Evolutionary conservation across 2,797 vertebrate genomes (phyloP).

Genomic region (Coregonus sp.): DNA sequence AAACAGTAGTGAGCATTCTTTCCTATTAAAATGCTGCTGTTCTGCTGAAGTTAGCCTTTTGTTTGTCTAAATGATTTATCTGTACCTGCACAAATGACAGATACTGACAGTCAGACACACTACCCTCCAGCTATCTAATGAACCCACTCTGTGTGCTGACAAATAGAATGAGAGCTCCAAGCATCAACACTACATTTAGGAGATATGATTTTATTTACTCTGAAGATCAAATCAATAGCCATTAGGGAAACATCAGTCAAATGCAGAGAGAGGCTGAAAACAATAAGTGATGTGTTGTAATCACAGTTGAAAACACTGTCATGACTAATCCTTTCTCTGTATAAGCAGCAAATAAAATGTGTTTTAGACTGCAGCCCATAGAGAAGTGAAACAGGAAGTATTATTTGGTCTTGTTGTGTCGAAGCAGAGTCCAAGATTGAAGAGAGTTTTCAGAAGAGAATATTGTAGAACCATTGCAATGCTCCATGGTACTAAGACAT

Average conservation of each 20-base stretch:
- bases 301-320: constrained; percentile 3
- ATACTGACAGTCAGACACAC: background rate
- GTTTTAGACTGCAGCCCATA: background rate
- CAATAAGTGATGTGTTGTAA: constrained; percentile 30
- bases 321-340: background rate
- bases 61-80: background rate
- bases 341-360: background rate
- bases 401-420: background rate
- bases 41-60: background rate
- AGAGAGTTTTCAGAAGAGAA: background rate
- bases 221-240: constrained; percentile 36
- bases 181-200: constrained; percentile 1
- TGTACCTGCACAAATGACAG: background rate
- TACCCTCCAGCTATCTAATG: background rate
- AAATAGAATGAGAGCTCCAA: constrained; percentile 6
- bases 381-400: constrained; percentile 13
- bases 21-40: background rate
- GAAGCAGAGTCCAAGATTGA: background rate
- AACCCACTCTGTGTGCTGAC: constrained; percentile 3
- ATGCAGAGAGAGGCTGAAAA: constrained; percentile 25
- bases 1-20: background rate
- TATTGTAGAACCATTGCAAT: background rate
- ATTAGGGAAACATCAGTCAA: constrained; percentile 38
- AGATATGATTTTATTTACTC: constrained; percentile 9
- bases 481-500: too few species aligned